Base-by-base conservation (phyloP, 2,888 invertebrate genomes). In the Dioctria linearis region DNA sequence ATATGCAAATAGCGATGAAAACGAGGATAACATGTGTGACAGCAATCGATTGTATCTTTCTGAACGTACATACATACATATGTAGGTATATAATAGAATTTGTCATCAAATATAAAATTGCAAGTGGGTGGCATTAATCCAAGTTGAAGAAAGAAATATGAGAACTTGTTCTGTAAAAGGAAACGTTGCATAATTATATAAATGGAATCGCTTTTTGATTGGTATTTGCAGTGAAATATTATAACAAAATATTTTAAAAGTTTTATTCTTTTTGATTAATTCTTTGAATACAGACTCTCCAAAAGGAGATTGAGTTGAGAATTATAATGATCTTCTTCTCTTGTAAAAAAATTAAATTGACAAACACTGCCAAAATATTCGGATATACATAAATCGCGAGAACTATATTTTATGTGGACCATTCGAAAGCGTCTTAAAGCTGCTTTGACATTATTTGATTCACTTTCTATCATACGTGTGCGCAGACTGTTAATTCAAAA, bases 1-100 rank as follows among this genome's bases (percentile, higher is more conserved):
- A 25, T 25, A 59, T 73, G 73, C 59, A 59, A 73, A 73, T 57
- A 8, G 42, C 40, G 3, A 13, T 42, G 4, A n/a, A 73, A 57
- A 67, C 9, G 13, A 57, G 57, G 57, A 40, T 40, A 73, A 11
- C 25, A 25, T n/a, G 46, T 63, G 67, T 57, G 57, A 59, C 59
- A 73, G 13, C 13, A 42, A 73, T 59, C 40, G 42, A 57, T 25
- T 61, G 61, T 61, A 61, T 61, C 3, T 61, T 61, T 61, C 25
- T 4, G 11, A 11, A 1, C 54, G 4, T 25, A 25, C 25, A 25
- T 25, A 25, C 25, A 25, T 25, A 25, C 25, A 25, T 25, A 25
- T 25, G 25, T 25, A 25, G 25, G 2, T 25, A 54, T 54, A 3
- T 54, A 54, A 54, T 54, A 11, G 54, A 6, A 54, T 8, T 54